A percentile compares a stretch with the other conserved stretches of the same genome.
Evolutionary conservation across 2,888 invertebrate species (phyloP).

Genomic region (Tipula confusa): DNA sequence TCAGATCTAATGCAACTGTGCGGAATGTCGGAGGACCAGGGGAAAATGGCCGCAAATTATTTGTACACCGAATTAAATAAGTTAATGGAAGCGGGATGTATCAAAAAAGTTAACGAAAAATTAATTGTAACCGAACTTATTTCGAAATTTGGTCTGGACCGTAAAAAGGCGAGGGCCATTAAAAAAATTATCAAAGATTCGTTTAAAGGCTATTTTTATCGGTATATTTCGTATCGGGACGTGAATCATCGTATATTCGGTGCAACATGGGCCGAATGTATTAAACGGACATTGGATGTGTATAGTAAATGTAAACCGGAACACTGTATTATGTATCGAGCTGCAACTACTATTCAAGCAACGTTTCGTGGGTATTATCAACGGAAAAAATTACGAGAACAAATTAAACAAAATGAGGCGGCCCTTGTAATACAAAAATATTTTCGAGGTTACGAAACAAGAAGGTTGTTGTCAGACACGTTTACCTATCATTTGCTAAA

Average conservation of each 20-base stretch:
- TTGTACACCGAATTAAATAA: not conserved
- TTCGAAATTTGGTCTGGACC: not conserved
- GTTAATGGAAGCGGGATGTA: not conserved
- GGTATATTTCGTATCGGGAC: not conserved
- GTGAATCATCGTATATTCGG: not conserved
- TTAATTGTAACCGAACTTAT: not conserved
- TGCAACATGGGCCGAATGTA: not conserved
- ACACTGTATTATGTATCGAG: not conserved
- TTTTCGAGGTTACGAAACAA: not conserved
- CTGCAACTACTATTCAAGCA: constrained; percentile 29
- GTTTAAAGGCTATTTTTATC: constrained; percentile 28
- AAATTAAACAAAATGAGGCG: not conserved
- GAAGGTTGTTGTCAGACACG: not conserved
- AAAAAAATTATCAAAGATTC: not conserved
- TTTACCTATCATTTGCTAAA: not conserved
- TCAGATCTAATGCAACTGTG: not conserved
- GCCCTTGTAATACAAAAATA: not conserved
- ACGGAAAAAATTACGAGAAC: not conserved
- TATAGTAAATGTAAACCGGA: not conserved
- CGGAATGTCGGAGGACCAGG: not conserved
- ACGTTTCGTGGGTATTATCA: not conserved
- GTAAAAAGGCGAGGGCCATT: not conserved
- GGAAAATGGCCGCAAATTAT: not conserved
- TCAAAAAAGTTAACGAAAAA: not conserved
- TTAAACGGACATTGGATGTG: constrained; percentile 27